Conservation (phyloP, 1,140 invertebrate species). For the Chelonus insularis region DNA sequence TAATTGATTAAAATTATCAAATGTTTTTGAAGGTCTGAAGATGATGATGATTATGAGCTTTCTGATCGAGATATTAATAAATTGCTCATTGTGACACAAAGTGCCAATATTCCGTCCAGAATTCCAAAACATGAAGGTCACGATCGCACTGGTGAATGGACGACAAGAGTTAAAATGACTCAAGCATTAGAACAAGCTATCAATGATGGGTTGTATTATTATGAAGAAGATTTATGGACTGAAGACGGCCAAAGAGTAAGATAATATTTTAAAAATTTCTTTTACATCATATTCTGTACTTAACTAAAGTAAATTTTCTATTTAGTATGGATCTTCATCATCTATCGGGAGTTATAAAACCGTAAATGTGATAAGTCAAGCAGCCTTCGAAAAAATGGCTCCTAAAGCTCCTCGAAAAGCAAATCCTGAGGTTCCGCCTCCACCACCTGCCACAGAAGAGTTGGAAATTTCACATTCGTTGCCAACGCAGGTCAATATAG, state of each 20-base stretch:
- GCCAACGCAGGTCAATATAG: slow-evolving; percentile 42
- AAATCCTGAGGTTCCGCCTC: slow-evolving; percentile 75
- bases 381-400: slow-evolving; percentile 82
- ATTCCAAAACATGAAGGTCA: slow-evolving; percentile 83
- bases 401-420: slow-evolving; percentile 65
- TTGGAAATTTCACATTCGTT: slow-evolving; percentile 43
- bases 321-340: slow-evolving; percentile 52
- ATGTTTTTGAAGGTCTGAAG: slow-evolving; percentile 68
- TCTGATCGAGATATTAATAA: slow-evolving; percentile 93
- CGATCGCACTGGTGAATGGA: slow-evolving; percentile 85
- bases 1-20: slow-evolving; percentile 1
- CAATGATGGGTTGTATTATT: slow-evolving; percentile 92
- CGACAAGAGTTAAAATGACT: slow-evolving; percentile 85
- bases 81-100: slow-evolving; percentile 94
- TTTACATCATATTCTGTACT: slow-evolving; percentile 5
- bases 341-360: slow-evolving; percentile 74
- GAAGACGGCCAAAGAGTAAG: slow-evolving; percentile 55
- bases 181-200: slow-evolving; percentile 93
- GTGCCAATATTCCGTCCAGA: slow-evolving; percentile 60
- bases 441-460: slow-evolving; percentile 68
- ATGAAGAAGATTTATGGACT: slow-evolving; percentile 89
- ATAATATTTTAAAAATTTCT: slow-evolving; percentile 1
- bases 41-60: slow-evolving; percentile 84
- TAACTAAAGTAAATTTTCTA: neutral
- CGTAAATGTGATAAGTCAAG: slow-evolving; percentile 87